A percentile compares a stretch with the other conserved stretches of the same genome.
Conservation (phyloP, 2,888 invertebrate species). For the Neelides folsomi region DNA sequence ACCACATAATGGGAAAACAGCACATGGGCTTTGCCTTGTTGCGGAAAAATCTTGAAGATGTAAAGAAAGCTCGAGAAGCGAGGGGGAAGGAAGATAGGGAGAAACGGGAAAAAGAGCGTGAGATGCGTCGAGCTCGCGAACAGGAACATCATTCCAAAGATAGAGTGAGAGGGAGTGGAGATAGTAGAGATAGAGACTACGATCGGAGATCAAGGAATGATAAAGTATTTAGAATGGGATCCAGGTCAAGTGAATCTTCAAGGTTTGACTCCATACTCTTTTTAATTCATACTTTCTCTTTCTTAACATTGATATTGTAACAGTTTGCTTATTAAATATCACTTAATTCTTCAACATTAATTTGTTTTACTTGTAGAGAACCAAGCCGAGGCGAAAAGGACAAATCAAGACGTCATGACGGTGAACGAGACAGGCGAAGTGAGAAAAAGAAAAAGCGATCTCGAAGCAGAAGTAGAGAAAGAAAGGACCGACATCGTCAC, state of each 20-base stretch:
- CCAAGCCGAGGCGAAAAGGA: slow-evolving; percentile 2
- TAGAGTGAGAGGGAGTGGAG: slow-evolving; percentile 6
- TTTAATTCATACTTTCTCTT: neutral
- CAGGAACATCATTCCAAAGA: neutral
- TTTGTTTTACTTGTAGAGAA: slow-evolving; percentile 4
- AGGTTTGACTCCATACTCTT: too few species aligned
- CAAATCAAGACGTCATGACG: neutral
- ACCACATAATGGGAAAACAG: slow-evolving; percentile 96
- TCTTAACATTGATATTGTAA: too few species aligned
- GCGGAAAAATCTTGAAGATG: slow-evolving; percentile 46
- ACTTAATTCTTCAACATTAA: neutral
- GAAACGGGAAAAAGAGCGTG: slow-evolving; percentile 22
- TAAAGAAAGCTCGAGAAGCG: slow-evolving; percentile 34
- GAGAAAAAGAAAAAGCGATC: slow-evolving; percentile 17
- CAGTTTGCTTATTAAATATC: too few species aligned
- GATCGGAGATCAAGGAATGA: slow-evolving; percentile 2
- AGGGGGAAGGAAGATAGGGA: slow-evolving; percentile 27
- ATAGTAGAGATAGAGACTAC: slow-evolving; percentile 12
- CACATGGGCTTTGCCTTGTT: slow-evolving; percentile 76
- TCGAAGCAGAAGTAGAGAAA: slow-evolving; percentile 16
- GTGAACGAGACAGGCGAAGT: slow-evolving; percentile 3
- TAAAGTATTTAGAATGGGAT: slow-evolving; percentile 3
- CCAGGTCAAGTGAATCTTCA: slow-evolving; percentile 1
- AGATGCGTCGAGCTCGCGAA: slow-evolving; percentile 7
- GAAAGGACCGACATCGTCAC: slow-evolving; percentile 7